phyloP scores from a whole-genome alignment of 2,888 invertebrate genomes.

The Hyposoter dolosus region DNA sequence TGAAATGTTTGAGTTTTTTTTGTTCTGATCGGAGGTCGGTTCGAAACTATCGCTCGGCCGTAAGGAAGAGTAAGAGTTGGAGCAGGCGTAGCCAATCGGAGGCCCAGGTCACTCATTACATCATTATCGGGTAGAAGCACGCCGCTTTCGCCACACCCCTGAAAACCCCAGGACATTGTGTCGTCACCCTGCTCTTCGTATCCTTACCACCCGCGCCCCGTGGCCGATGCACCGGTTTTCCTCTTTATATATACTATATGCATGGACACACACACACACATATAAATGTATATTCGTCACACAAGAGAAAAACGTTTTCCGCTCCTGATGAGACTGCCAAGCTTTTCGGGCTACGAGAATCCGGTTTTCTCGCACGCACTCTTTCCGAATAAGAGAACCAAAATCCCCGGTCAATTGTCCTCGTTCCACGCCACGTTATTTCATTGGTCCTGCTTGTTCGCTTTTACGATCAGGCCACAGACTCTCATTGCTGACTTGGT shows the following conservation, averaged over 20 bases:
- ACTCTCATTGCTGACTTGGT: slow-evolving; percentile 45
- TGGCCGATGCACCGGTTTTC: slow-evolving; percentile 45
- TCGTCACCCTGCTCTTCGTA: slow-evolving; percentile 62
- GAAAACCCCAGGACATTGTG: slow-evolving; percentile 69
- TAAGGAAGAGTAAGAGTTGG: slow-evolving; percentile 58
- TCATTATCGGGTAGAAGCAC: slow-evolving; percentile 79
- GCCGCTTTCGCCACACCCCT: slow-evolving; percentile 76
- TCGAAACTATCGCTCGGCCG: slow-evolving; percentile 55
- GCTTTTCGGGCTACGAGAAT: slow-evolving; percentile 43
- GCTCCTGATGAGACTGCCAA: slow-evolving; percentile 56
- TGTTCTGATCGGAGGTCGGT: slow-evolving; percentile 43
- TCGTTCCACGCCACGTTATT: slow-evolving; percentile 64
- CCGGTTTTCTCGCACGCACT: slow-evolving; percentile 21
- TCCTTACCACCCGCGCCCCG: slow-evolving; percentile 58
- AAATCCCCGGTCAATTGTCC: slow-evolving; percentile 36
- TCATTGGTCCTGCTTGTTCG: slow-evolving; percentile 57
- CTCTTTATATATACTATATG: slow-evolving; percentile 26
- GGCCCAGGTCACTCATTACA: slow-evolving; percentile 79
- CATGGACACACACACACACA: slow-evolving; percentile 1
- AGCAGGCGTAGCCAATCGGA: slow-evolving; percentile 77
- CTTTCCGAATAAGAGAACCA: slow-evolving; percentile 20
- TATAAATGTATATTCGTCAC: slow-evolving; percentile 35
- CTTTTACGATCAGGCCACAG: slow-evolving; percentile 64
- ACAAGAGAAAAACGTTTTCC: slow-evolving; percentile 61
- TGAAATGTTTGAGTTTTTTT: slow-evolving; percentile 25